Evolutionary conservation across 2,797 vertebrate species (phyloP), one percentile per base, ranked within the genome.

Genomic region (Tamandua tetradactyla): DNA sequence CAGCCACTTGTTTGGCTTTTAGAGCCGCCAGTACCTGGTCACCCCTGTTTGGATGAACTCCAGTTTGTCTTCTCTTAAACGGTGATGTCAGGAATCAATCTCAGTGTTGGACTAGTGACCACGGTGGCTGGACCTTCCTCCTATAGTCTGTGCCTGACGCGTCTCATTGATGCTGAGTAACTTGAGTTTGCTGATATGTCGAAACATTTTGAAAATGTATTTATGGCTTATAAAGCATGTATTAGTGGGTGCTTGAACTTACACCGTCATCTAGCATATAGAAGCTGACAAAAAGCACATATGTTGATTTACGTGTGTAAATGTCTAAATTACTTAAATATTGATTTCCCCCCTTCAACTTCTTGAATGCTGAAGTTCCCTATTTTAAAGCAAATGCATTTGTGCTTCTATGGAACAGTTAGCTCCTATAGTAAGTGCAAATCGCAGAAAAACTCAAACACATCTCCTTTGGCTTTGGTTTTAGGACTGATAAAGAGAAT

Each of bases 311-410:
- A 86, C 90, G n/a, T 89, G 52, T 87, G 1, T 89, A 93, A 89
- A 86, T 89, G 20, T 86, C 32, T 94, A 95, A 92, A 83, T 94
- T 42, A 71, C 76, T 94, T 89, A 92, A 87, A 75, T 91, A 94
- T 94, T 87, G 71, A 91, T 89, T 85, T 95, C 64, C 32, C 40
- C 15, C 40, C 44, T 94, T 90, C 25, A 85, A 47, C 55, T 82
- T 96, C n/a, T n/a, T 64, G 89, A 90, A 32, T 71, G 42, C 11
- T 89, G 74, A 94, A 85, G 5, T 89, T 91, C n/a, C 55, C 83
- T 95, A 80, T 74, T 81, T 93, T 91, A 87, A 94, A 89, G 85
- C 40, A 87, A 84, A 88, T 30, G 18, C 15, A 69, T 49, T 40
- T 89, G 25, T 91, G 57, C 32, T 55, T 55, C 52, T 55, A 55